Base-by-base conservation (phyloP, 2,888 invertebrate genomes). In the Lydus trimaculatus region DNA sequence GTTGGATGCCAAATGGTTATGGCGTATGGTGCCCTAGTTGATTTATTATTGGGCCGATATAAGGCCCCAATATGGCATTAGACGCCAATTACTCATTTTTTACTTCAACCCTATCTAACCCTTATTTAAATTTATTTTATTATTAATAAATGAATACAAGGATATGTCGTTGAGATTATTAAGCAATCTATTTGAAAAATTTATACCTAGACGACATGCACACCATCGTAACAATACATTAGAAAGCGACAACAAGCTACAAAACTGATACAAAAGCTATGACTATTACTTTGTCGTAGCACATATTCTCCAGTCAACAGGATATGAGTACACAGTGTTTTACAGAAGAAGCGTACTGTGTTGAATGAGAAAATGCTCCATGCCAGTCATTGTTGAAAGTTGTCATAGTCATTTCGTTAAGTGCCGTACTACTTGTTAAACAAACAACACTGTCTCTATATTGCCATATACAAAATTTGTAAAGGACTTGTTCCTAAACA, bases 371-470 rank as follows among this genome's bases (percentile, higher is more conserved):
- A 75, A 74, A 75, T 75, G 75, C 73, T 73, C 71, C 69, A 66
- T 71, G 73, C 74, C 75, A 78, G 77, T 75, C 79, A 80, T 80
- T 81, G 80, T 80, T 75, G 70, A 74, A 75, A 75, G 77, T 75
- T 74, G 80, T 74, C 77, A 77, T 77, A 80, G 81, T 82, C 81
- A 83, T 82, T 80, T 80, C 75, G 78, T 79, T 82, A 82, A 83
- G 83, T 83, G 82, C 80, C 78, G 78, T 76, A 80, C 78, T 77
- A 31, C 71, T 67, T 72, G 75, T 77, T 76, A 76, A 75, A 76
- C 77, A 78, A 79, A 78, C 79, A 79, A 76, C 73, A 72, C 67
- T 70, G 71, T 68, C 67, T 65, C 71, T 74, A 69, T 71, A 66
- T 72, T 65, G 59, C 64, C 20, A 20, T 48, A 48, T 48, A 43